Evolutionary conservation across 2,797 vertebrate species (phyloP).

Genomic region (Cyprinella venusta): DNA sequence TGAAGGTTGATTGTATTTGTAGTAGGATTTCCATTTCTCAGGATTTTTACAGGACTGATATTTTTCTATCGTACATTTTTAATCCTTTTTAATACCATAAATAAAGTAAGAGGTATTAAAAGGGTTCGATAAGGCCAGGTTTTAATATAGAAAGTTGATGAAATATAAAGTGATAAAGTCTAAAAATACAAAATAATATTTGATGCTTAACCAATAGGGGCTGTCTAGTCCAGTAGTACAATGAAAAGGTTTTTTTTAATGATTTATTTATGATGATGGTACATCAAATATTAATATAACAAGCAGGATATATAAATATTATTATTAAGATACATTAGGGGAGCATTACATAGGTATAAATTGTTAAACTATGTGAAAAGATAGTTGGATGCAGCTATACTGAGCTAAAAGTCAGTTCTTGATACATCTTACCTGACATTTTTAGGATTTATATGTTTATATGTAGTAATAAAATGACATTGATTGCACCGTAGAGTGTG

Average conservation of each 20-base stretch:
- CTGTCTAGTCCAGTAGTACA: not conserved
- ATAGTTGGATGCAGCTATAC: not conserved
- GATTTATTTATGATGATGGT: conserved; percentile 14
- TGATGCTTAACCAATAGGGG: not conserved
- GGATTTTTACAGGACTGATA: conserved; percentile 20
- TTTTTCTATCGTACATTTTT: conserved; percentile 34
- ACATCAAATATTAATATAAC: conserved; percentile 14
- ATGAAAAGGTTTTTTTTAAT: not conserved
- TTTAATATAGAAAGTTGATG: conserved; percentile 4
- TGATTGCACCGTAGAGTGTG: not conserved
- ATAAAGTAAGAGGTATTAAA: conserved; percentile 17
- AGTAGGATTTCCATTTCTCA: conserved; percentile 32
- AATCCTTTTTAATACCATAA: conserved; percentile 13
- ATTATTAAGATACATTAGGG: not conserved
- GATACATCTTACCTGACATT: not conserved
- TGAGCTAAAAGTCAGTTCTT: not conserved
- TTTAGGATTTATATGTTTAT: conserved; percentile 5
- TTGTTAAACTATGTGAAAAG: not conserved
- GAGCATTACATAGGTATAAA: not conserved
- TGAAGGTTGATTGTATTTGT: conserved; percentile 32
- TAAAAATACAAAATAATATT: not conserved
- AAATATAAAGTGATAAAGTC: not conserved
- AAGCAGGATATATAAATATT: not conserved
- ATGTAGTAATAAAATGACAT: not conserved
- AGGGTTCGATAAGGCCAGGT: not conserved